A percentile compares a stretch with the other conserved stretches of the same genome.
phyloP scores from a whole-genome alignment of 2,797 vertebrate genomes.

The Paguma larvata region DNA sequence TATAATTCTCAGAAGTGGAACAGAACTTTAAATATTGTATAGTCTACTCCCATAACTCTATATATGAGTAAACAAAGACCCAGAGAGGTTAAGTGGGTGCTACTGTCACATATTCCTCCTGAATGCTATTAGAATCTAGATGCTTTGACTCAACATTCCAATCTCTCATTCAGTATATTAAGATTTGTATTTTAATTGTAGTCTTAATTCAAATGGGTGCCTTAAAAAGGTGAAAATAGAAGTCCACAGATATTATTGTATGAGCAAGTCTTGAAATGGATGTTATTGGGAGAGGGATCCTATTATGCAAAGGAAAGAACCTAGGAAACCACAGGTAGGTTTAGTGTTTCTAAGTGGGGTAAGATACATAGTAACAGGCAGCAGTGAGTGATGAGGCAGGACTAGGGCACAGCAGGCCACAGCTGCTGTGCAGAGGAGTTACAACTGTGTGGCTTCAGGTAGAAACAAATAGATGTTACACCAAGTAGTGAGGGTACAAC shows the following conservation, averaged over 20 bases:
- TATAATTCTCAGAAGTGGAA: not conserved
- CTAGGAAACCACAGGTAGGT: not conserved
- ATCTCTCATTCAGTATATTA: no score
- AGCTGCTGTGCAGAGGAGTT: not conserved
- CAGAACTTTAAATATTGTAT: not conserved
- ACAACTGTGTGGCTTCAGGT: not conserved
- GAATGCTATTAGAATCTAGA: not conserved
- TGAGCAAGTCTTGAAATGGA: not conserved
- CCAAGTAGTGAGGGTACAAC: not conserved
- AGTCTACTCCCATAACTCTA: not conserved
- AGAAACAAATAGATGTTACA: not conserved
- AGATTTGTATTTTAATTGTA: not conserved
- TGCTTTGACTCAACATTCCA: not conserved
- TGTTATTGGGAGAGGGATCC: not conserved
- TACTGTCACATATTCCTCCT: not conserved
- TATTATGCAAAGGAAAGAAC: not conserved
- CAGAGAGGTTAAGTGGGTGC: not conserved
- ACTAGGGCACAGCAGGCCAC: not conserved
- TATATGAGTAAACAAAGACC: not conserved
- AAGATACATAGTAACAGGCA: not conserved
- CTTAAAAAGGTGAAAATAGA: no score
- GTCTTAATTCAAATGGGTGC: not conserved
- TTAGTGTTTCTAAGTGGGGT: not conserved
- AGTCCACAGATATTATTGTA: not conserved
- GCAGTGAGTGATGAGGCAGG: not conserved